A percentile compares a stretch with the other conserved stretches of the same genome.
phyloP scores from a whole-genome alignment of 35 echinoderm and acorn worm genomes.

The Ophiothrix spiculata region DNA sequence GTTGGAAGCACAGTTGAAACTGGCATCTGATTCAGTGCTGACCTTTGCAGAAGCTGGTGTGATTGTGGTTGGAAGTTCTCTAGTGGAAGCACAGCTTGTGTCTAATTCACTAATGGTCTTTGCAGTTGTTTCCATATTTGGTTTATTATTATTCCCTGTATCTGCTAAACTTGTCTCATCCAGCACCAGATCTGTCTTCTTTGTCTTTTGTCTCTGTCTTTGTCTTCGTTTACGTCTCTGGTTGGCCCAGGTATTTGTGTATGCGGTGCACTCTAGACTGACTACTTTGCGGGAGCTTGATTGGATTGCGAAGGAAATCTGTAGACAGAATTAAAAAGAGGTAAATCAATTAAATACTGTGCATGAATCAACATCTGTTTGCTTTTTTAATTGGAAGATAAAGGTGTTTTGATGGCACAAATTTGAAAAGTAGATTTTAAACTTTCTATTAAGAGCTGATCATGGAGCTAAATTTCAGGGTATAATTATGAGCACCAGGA shows the following conservation, averaged over 20 bases:
- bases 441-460: no score
- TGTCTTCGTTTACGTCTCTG: conserved; percentile 80
- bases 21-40: no score
- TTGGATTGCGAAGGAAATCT: conserved; percentile 46
- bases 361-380: conserved; percentile 37
- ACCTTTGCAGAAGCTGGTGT: no score
- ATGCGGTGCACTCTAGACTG: conserved; percentile 50
- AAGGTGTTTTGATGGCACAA: neutral
- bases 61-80: no score
- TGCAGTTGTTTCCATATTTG: neutral
- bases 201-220: conserved; percentile 23
- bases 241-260: conserved; percentile 82
- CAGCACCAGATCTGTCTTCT: neutral
- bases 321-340: conserved; percentile 25
- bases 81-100: no score
- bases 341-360: conserved; percentile 35
- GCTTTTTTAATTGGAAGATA: neutral
- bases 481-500: no score
- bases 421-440: no score
- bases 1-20: no score
- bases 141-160: neutral
- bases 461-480: no score
- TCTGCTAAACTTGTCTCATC: no score
- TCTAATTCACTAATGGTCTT: no score
- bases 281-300: conserved; percentile 36